Conservation (phyloP, 2,113 vertebrate genomes). For the Bagarius yarrelli region DNA sequence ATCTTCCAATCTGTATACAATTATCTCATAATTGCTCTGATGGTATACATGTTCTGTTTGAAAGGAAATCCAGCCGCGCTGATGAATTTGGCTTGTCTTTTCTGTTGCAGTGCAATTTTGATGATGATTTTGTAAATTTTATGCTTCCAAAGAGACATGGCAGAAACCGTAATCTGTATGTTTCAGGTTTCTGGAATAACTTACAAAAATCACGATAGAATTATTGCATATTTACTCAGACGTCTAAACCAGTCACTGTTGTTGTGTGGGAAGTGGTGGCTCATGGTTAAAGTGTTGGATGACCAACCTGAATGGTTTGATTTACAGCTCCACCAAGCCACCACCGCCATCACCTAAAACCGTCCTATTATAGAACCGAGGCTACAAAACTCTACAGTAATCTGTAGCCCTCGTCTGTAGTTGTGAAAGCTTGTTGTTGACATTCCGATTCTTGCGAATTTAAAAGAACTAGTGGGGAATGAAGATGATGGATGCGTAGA, state of each 20-base stretch:
- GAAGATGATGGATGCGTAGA: constrained; percentile 55
- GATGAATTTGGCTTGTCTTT: constrained; percentile 6
- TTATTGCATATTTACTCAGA: background rate
- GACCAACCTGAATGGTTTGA: too few relatives aligned
- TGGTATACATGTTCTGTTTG: background rate
- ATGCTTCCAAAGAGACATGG: background rate
- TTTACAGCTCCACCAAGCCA: too few relatives aligned
- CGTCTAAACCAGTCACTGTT: too few relatives aligned
- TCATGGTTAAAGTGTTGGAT: too few relatives aligned
- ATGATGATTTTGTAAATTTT: background rate
- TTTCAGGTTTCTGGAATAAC: background rate
- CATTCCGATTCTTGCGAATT: constrained; percentile 22
- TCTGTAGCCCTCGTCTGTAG: background rate
- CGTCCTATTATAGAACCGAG: background rate
- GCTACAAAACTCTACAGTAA: background rate
- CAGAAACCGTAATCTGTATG: background rate
- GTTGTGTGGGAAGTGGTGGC: too few relatives aligned
- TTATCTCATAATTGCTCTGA: constrained; percentile 27
- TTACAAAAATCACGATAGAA: background rate
- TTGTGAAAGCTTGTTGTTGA: constrained; percentile 1
- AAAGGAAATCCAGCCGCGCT: constrained; percentile 11
- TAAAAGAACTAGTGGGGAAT: constrained; percentile 36
- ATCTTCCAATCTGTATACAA: constrained; percentile 17
- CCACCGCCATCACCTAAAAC: background rate
- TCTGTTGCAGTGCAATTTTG: background rate